Evolutionary conservation across 2,113 vertebrate genomes (phyloP).

Genomic region (Excalfactoria chinensis): DNA sequence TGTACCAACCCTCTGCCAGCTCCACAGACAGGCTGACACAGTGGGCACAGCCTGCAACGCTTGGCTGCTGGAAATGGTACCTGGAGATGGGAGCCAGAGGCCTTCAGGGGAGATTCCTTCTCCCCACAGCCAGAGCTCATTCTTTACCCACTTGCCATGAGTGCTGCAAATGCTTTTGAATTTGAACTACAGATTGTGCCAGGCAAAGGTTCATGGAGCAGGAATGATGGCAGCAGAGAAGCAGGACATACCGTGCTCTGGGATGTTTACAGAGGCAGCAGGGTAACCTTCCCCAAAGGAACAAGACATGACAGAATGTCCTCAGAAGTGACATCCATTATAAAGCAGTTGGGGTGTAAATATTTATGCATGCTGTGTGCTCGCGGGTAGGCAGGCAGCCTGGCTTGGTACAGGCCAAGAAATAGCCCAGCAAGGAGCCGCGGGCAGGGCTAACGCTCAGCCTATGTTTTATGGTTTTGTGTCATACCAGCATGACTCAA

Average conservation of each 20-base stretch:
- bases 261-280: background rate
- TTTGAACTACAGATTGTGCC: background rate
- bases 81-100: background rate
- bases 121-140: background rate
- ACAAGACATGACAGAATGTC: background rate
- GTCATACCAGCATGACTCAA: background rate
- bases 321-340: background rate
- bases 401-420: background rate
- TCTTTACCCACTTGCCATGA: background rate
- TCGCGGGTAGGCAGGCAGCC: background rate
- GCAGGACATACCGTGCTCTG: background rate
- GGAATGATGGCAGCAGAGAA: background rate
- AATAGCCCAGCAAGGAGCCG: background rate
- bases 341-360: background rate
- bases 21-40: background rate
- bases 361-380: background rate
- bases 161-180: background rate
- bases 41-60: rapidly evolving
- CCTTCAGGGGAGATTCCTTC: background rate
- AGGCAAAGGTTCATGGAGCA: background rate
- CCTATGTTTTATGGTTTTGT: background rate
- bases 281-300: background rate
- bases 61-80: background rate
- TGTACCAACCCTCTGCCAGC: background rate
- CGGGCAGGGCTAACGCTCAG: background rate